Evolutionary conservation across 2,797 vertebrate genomes (phyloP).

Genomic region (Euphonia xanthogaster): DNA sequence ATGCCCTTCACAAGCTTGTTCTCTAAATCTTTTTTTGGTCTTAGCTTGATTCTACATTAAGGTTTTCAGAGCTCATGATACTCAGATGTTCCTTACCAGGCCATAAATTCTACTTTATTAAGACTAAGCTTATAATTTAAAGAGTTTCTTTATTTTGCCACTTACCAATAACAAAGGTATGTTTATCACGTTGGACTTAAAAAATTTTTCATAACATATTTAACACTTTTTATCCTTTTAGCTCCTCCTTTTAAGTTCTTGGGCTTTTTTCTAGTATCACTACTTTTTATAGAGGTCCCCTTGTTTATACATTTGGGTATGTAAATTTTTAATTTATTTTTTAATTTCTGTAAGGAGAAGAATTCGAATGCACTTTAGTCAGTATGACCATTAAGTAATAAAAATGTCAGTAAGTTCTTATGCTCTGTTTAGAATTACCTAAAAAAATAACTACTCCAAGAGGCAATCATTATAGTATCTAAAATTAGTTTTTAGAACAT

Average conservation of each 20-base stretch:
- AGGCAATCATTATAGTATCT: background rate
- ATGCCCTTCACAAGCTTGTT: background rate
- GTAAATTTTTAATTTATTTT: background rate
- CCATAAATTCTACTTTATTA: background rate
- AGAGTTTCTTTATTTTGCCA: background rate
- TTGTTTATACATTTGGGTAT: background rate
- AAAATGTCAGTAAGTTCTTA: background rate
- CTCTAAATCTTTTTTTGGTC: background rate
- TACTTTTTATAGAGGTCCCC: background rate
- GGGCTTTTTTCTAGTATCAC: accelerated
- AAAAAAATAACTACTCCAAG: background rate
- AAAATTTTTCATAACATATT: background rate
- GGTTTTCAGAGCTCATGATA: background rate
- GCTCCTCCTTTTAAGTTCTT: background rate
- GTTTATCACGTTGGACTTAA: background rate
- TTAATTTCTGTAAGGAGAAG: background rate
- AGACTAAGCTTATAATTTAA: background rate
- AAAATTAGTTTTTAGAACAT: background rate
- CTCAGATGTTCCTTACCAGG: background rate
- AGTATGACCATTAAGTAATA: background rate
- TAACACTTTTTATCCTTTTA: background rate
- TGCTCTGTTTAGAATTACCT: background rate
- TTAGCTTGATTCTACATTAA: background rate
- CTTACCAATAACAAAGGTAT: background rate
- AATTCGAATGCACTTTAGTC: background rate